Conservation (phyloP, 2,113 vertebrate genomes). For the Brienomyrus longianalis region DNA sequence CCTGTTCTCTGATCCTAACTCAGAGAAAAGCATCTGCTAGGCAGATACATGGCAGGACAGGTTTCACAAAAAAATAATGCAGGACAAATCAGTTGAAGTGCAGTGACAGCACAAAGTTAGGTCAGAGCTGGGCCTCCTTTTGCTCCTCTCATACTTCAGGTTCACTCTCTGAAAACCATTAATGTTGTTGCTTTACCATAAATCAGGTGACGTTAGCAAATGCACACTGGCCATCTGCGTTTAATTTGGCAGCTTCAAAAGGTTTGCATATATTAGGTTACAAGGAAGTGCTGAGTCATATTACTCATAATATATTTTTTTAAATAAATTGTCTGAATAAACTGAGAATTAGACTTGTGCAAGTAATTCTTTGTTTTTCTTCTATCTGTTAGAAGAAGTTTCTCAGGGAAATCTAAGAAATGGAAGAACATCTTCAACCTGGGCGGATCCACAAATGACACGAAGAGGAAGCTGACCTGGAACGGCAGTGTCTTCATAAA, state of each 20-base stretch:
- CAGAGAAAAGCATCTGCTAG: background rate
- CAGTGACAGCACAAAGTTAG: background rate
- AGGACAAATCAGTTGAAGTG: background rate
- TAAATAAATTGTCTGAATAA: background rate
- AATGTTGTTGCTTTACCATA: background rate
- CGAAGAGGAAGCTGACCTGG: conserved; percentile 89
- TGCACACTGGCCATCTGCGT: background rate
- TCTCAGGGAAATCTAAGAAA: conserved; percentile 92
- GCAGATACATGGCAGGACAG: background rate
- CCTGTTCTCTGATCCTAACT: background rate
- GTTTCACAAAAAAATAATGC: background rate
- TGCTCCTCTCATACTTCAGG: background rate
- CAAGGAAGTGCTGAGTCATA: background rate
- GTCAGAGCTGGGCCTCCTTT: no score
- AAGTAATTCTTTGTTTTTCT: background rate
- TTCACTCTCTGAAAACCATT: background rate
- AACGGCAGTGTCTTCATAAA: conserved; percentile 94
- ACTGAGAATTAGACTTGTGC: background rate
- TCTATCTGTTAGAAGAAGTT: conserved; percentile 70
- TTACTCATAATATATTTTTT: background rate
- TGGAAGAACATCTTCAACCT: conserved; percentile 98
- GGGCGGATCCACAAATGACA: conserved; percentile 80
- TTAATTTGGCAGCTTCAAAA: background rate
- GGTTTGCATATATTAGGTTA: background rate
- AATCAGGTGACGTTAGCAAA: background rate